phyloP scores from a whole-genome alignment of 1,140 invertebrate genomes.

The Ceratoteleas bidentatus region DNA sequence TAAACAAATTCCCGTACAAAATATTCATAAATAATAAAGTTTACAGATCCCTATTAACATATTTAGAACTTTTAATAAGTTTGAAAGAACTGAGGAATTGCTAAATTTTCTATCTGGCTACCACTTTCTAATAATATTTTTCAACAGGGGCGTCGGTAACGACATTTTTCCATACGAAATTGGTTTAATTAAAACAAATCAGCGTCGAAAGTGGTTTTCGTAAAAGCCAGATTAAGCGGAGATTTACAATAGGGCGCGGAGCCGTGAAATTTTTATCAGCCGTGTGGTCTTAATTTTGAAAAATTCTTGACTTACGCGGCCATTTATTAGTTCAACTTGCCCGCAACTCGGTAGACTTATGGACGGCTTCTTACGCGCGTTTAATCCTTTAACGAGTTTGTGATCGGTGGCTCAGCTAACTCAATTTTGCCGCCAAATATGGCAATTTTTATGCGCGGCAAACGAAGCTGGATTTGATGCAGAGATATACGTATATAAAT shows the following conservation, averaged over 20 bases:
- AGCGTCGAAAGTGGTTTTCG: too few species aligned
- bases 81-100: too few species aligned
- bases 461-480: conserved; percentile 34
- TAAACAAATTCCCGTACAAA: too few species aligned
- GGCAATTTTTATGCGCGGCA: conserved; percentile 46
- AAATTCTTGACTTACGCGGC: conserved; percentile 21
- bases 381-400: conserved; percentile 50
- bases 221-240: too few species aligned
- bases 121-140: too few species aligned
- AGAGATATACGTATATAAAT: conserved; percentile 51
- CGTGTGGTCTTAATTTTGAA: conserved; percentile 39
- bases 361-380: conserved; percentile 20
- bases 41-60: too few species aligned
- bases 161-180: too few species aligned
- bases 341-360: conserved; percentile 39
- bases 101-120: too few species aligned
- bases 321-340: conserved; percentile 30
- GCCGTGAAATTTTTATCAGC: conserved; percentile 3
- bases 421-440: conserved; percentile 49
- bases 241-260: conserved; percentile 11
- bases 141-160: too few species aligned
- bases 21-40: too few species aligned
- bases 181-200: too few species aligned
- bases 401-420: conserved; percentile 43
- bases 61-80: too few species aligned